Evolutionary conservation across 1,140 invertebrate genomes (phyloP).

Genomic region (Meteorus sp.): DNA sequence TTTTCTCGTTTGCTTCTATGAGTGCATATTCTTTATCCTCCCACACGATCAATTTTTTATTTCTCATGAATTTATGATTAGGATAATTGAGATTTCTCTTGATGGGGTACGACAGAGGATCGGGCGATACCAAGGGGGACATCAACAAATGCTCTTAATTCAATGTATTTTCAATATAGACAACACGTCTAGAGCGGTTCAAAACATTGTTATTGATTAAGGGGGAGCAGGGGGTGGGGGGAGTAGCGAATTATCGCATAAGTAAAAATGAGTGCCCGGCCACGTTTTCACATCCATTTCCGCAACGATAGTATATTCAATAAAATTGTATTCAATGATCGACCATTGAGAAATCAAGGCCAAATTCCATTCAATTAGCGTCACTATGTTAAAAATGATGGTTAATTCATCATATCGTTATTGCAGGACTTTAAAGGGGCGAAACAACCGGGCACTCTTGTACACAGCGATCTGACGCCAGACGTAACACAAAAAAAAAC

Average conservation of each 20-base stretch:
- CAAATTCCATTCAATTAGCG: slow-evolving; percentile 22
- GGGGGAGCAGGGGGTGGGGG: neutral
- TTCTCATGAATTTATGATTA: no score
- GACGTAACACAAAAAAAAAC: slow-evolving; percentile 30
- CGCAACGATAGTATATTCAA: neutral
- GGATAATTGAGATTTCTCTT: neutral
- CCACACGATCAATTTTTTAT: neutral
- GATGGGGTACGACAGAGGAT: neutral
- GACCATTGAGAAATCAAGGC: neutral
- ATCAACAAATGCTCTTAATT: neutral
- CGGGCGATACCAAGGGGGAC: slow-evolving; percentile 5
- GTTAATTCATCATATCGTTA: slow-evolving; percentile 13
- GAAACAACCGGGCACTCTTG: slow-evolving; percentile 22
- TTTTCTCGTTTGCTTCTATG: neutral
- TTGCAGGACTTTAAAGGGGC: neutral
- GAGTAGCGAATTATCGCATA: neutral
- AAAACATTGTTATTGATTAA: slow-evolving; percentile 13
- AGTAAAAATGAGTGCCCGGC: neutral
- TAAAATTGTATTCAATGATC: neutral
- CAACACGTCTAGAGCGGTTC: neutral
- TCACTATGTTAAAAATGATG: slow-evolving; percentile 12
- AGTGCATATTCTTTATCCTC: neutral
- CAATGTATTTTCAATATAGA: neutral
- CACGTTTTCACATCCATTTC: no score
- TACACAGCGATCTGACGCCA: slow-evolving; percentile 25